Evolutionary conservation across 2,888 invertebrate species (phyloP).

Genomic region (Lepas anatifera): DNA sequence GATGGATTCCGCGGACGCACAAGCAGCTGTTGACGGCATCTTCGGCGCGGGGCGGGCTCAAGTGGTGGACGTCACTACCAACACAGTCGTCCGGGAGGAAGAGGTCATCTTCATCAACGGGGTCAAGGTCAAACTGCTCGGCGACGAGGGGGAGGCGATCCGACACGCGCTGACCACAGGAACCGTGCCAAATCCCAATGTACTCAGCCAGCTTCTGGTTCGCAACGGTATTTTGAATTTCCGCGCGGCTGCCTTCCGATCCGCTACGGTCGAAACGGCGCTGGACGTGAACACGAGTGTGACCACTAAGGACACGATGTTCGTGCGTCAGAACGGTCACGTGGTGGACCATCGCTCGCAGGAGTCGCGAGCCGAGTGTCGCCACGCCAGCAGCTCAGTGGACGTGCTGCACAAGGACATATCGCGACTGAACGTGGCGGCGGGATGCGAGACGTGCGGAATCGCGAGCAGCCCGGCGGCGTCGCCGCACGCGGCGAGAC

Average conservation of each 20-base stretch:
- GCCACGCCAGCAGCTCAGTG: not conserved
- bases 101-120: constrained; percentile 25
- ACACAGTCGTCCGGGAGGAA: constrained; percentile 22
- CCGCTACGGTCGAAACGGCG: not conserved
- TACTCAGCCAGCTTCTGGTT: constrained; percentile 18
- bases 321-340: constrained; percentile 20
- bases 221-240: constrained; percentile 21
- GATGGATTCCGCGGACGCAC: constrained; percentile 18
- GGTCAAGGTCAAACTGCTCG: constrained; percentile 22
- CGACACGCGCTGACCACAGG: constrained; percentile 23
- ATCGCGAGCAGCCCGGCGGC: not conserved
- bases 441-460: not conserved
- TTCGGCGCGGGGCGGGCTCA: constrained; percentile 23
- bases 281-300: constrained; percentile 13
- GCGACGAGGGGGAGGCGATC: constrained; percentile 23
- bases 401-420: not conserved
- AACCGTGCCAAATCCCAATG: constrained; percentile 22
- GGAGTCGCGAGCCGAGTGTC: constrained; percentile 15
- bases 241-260: not conserved
- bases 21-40: constrained; percentile 24
- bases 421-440: not conserved
- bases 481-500: not conserved
- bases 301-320: constrained; percentile 23
- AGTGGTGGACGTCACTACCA: constrained; percentile 24
- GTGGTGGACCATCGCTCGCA: constrained; percentile 21